phyloP scores from a whole-genome alignment of 2,797 vertebrate genomes.

The Erpetoichthys calabaricus region DNA sequence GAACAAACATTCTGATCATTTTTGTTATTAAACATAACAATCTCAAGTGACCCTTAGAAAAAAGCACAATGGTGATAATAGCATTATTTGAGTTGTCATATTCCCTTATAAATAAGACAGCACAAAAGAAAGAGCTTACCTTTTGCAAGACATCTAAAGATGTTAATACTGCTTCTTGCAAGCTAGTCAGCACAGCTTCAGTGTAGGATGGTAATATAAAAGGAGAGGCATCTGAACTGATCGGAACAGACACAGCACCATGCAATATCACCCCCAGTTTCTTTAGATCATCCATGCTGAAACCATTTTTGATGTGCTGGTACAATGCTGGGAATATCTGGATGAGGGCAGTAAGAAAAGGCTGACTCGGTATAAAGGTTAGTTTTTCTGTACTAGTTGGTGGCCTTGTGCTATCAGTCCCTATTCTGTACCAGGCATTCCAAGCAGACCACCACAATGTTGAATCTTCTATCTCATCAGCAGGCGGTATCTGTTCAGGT shows the following conservation, averaged over 20 bases:
- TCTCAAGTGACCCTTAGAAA: too few species aligned
- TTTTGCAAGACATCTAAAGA: conserved; percentile 93
- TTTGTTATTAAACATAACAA: too few species aligned
- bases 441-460: conserved; percentile 96
- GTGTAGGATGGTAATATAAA: conserved; percentile 96
- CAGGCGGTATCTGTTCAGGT: conserved; percentile 47
- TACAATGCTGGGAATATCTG: conserved; percentile 96
- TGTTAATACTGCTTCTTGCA: conserved; percentile 91
- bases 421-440: conserved; percentile 93
- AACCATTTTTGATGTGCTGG: conserved; percentile 88
- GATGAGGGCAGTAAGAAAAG: conserved; percentile 91
- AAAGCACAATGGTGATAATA: too few species aligned
- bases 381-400: conserved; percentile 70
- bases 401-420: conserved; percentile 85
- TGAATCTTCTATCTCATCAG: conserved; percentile 81
- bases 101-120: too few species aligned
- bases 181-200: conserved; percentile 88
- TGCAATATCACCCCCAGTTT: conserved; percentile 89
- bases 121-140: conserved; percentile 41
- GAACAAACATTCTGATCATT: too few species aligned
- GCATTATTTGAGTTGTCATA: too few species aligned
- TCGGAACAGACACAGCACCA: conserved; percentile 88
- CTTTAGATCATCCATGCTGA: conserved; percentile 90
- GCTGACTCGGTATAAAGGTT: conserved; percentile 92
- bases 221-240: conserved; percentile 94